phyloP scores from a whole-genome alignment of 2,888 invertebrate genomes.

The Crocallis elinguaria region DNA sequence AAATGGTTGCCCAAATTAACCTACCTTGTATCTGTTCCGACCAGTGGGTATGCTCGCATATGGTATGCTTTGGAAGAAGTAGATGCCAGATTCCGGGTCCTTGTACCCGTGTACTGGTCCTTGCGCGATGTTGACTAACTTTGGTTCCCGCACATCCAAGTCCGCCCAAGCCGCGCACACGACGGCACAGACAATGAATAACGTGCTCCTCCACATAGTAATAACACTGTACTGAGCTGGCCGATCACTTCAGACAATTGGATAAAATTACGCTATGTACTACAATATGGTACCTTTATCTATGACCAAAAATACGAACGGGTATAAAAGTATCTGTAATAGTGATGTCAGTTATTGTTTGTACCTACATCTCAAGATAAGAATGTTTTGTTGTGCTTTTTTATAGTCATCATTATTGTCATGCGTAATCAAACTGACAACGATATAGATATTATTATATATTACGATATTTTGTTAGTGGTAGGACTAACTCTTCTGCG shows the following conservation, averaged over 20 bases:
- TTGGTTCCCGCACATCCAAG: slow-evolving; percentile 24
- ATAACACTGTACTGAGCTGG: slow-evolving; percentile 12
- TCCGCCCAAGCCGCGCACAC: neutral
- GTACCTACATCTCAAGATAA: too few relatives aligned
- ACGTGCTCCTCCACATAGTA: slow-evolving; percentile 21
- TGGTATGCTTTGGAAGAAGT: slow-evolving; percentile 47
- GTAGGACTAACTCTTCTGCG: too few relatives aligned
- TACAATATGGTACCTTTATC: too few relatives aligned
- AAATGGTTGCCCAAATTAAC: too few relatives aligned
- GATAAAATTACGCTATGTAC: neutral
- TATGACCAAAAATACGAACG: too few relatives aligned
- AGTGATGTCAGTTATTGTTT: too few relatives aligned
- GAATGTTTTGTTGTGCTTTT: too few relatives aligned
- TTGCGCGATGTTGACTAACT: slow-evolving; percentile 41
- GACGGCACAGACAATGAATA: slow-evolving; percentile 14
- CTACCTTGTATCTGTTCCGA: slow-evolving; percentile 48
- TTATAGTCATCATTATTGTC: too few relatives aligned
- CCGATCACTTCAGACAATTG: neutral
- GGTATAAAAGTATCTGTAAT: too few relatives aligned
- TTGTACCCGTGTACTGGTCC: slow-evolving; percentile 54
- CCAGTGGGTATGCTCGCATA: slow-evolving; percentile 55
- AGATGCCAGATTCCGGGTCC: slow-evolving; percentile 36
- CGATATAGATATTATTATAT: too few relatives aligned
- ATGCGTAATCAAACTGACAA: too few relatives aligned
- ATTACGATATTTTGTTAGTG: too few relatives aligned